Percentiles rank a stretch among this genome's conserved stretches.
Conservation (phyloP, 1,140 invertebrate genomes). For the Dolichoris vasculosae region DNA sequence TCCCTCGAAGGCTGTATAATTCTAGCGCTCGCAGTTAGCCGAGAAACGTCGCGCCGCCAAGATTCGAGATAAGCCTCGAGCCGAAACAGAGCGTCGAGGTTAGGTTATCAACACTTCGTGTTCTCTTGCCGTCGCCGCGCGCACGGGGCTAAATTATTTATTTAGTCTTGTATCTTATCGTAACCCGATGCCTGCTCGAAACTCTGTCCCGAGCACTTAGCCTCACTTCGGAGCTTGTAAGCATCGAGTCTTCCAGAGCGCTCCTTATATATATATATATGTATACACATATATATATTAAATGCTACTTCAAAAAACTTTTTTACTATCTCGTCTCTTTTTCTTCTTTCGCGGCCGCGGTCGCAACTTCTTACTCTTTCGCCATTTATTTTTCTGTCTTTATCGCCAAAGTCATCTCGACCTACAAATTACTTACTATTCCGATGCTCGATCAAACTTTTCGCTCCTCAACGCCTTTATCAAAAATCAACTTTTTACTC, state of each 20-base stretch:
- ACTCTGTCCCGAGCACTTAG: conserved; percentile 50
- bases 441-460: not conserved
- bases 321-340: no score
- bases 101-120: conserved; percentile 57
- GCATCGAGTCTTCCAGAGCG: not conserved
- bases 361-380: not conserved
- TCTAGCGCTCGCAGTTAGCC: not conserved
- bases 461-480: not conserved
- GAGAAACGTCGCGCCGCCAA: not conserved
- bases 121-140: conserved; percentile 58
- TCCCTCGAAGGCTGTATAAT: not conserved
- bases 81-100: conserved; percentile 1
- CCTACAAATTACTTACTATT: not conserved
- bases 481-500: not conserved
- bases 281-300: not conserved
- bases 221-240: conserved; percentile 20
- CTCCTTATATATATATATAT: not conserved
- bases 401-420: not conserved
- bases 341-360: conserved; percentile 24
- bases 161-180: conserved; percentile 68
- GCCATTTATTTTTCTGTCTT: not conserved
- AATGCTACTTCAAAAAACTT: not conserved
- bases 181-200: conserved; percentile 60
- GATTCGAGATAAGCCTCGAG: conserved; percentile 13
- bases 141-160: conserved; percentile 70